These are phyloP conservation scores for Acleris emargana DNA, from an alignment of 2,888 invertebrate genomes.

Conservation along the genomic window DNA sequence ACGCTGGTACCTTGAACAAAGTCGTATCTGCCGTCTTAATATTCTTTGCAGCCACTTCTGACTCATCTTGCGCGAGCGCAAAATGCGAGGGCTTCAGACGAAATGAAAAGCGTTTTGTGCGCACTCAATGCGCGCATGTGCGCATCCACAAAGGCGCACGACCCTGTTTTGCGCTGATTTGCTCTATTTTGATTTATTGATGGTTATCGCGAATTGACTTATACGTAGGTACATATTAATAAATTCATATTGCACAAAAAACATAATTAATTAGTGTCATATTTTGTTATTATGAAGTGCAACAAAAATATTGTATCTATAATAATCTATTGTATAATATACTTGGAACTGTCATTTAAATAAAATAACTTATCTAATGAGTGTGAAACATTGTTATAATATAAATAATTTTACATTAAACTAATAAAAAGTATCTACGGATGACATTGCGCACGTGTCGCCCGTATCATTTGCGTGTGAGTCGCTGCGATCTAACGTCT, in stretches of 20 bases:
- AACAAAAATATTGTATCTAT: no score
- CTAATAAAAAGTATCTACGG: conserved; percentile 17
- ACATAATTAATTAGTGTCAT: no score
- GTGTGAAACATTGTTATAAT: conserved; percentile 2
- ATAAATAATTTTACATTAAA: not conserved
- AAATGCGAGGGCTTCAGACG: conserved; percentile 67
- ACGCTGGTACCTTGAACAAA: no score
- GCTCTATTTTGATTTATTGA: conserved; percentile 61
- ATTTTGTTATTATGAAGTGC: no score
- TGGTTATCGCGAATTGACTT: conserved; percentile 58
- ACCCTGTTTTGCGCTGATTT: conserved; percentile 68
- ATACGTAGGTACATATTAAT: conserved; percentile 19
- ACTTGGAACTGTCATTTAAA: not conserved
- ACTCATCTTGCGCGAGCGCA: conserved; percentile 55
- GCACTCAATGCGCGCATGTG: conserved; percentile 74
- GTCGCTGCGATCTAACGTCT: conserved; percentile 63
- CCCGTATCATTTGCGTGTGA: conserved; percentile 69
- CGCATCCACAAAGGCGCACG: conserved; percentile 64
- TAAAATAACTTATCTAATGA: not conserved
- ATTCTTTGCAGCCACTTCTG: conserved; percentile 50
- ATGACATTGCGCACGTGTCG: conserved; percentile 59
- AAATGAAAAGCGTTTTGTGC: conserved; percentile 82
- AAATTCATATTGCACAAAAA: not conserved
- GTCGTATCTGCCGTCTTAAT: conserved; percentile 8
- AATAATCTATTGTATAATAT: no score